These are phyloP conservation scores for Pteropus alecto DNA, from an alignment of 2,113 vertebrate species.

Conservation along the genomic window DNA sequence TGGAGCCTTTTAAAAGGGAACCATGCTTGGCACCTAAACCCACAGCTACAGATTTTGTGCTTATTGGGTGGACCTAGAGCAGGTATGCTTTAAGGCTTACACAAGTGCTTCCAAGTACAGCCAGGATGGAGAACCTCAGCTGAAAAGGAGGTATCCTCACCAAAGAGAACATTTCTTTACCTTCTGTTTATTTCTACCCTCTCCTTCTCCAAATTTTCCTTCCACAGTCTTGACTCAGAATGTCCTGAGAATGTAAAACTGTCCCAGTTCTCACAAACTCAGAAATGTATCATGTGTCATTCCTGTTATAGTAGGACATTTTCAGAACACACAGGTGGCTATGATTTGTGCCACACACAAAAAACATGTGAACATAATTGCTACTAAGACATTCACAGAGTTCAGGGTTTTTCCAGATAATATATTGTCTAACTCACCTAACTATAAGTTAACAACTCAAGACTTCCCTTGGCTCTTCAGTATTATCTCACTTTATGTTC, in stretches of 20 bases:
- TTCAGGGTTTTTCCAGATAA: not conserved
- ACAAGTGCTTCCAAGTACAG: not conserved
- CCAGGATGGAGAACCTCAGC: not conserved
- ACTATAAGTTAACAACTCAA: not conserved
- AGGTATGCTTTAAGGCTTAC: not conserved
- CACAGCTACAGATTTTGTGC: not conserved
- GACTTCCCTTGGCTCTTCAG: not conserved
- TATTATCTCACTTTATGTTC: not conserved
- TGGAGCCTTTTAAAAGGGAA: not conserved
- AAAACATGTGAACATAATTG: not conserved
- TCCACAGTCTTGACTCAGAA: not conserved
- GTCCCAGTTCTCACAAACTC: not conserved
- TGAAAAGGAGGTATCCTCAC: not conserved
- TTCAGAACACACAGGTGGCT: accelerated
- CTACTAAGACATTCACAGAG: not conserved
- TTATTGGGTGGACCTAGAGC: not conserved
- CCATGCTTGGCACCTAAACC: not conserved
- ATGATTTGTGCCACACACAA: not conserved
- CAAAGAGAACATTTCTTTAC: not conserved
- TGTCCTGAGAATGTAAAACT: not conserved
- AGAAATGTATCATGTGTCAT: not conserved
- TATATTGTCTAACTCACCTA: not conserved
- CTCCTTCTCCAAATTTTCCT: not conserved
- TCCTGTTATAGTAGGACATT: not conserved
- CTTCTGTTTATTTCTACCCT: not conserved